Evolutionary conservation across 2,113 vertebrate genomes (phyloP).

Genomic region (Melanocharis versteri): DNA sequence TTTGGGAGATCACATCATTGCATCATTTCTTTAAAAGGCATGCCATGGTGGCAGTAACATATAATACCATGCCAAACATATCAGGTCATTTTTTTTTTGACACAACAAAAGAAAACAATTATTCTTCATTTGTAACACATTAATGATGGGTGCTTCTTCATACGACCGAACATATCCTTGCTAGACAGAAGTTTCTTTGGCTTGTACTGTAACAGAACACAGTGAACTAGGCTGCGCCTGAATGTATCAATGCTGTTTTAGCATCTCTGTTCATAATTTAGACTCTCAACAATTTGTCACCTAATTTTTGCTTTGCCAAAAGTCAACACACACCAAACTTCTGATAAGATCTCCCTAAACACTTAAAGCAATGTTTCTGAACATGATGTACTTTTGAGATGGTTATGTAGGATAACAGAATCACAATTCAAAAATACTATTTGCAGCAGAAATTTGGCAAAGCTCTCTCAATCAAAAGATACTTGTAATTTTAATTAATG

Average conservation of each 20-base stretch:
- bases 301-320: background rate
- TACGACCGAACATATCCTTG: accelerated
- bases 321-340: background rate
- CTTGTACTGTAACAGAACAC: background rate
- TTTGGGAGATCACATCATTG: background rate
- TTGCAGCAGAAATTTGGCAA: background rate
- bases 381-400: background rate
- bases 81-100: background rate
- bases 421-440: background rate
- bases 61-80: background rate
- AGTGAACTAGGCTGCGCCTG: background rate
- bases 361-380: background rate
- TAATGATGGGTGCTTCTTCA: background rate
- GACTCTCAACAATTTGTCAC: background rate
- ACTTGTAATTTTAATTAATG: background rate
- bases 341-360: background rate
- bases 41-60: background rate
- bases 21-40: background rate
- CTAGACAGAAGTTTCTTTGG: background rate
- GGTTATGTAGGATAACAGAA: background rate
- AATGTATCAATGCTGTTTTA: background rate
- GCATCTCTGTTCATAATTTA: background rate
- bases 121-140: background rate
- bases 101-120: background rate
- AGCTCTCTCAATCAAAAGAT: background rate